Evolutionary conservation across 1,140 invertebrate genomes (phyloP).

Genomic region (Lethrus apterus): DNA sequence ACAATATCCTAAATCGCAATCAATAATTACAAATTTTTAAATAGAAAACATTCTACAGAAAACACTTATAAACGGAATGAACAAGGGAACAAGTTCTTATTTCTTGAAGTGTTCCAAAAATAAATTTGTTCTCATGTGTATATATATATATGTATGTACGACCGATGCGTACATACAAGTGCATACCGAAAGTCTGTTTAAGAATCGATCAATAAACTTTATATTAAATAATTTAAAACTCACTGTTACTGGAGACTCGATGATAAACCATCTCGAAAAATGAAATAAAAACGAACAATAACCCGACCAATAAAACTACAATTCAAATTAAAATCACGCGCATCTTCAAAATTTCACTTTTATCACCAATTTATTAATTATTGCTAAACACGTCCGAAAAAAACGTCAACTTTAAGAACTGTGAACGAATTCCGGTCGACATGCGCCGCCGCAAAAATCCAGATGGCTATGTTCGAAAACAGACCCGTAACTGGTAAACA

Average conservation of each 20-base stretch:
- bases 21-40: too few relatives aligned
- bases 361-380: not conserved
- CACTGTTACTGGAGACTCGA: conserved; percentile 19
- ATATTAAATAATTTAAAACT: too few relatives aligned
- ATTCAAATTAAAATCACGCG: conserved; percentile 10
- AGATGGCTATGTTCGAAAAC: not conserved
- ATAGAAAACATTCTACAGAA: too few relatives aligned
- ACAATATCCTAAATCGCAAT: too few relatives aligned
- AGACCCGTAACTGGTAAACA: conserved; percentile 4
- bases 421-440: not conserved
- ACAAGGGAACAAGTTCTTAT: too few relatives aligned
- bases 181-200: too few relatives aligned
- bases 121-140: too few relatives aligned
- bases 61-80: too few relatives aligned
- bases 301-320: conserved; percentile 1
- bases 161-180: too few relatives aligned
- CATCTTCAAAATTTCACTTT: not conserved
- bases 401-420: not conserved
- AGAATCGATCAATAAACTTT: too few relatives aligned
- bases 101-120: too few relatives aligned
- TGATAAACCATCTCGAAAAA: conserved; percentile 23
- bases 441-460: not conserved
- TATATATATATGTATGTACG: too few relatives aligned
- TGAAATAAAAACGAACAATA: conserved; percentile 3
- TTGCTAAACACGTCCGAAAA: not conserved